These are phyloP conservation scores for Drosophila suzukii DNA, from an alignment of 1,140 invertebrate genomes.

Conservation along the genomic window DNA sequence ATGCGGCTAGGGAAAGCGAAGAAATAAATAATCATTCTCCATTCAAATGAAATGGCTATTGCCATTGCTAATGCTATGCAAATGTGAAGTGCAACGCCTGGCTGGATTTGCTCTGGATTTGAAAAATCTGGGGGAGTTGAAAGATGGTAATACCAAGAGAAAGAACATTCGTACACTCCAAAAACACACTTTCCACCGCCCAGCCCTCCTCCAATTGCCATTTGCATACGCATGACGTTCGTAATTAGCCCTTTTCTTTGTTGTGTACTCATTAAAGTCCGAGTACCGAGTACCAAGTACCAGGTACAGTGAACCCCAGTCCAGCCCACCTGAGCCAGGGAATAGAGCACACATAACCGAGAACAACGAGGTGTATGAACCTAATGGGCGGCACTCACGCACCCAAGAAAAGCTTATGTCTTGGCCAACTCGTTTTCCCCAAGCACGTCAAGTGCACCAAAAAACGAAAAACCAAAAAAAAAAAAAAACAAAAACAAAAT, in stretches of 20 bases:
- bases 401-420: slow-evolving; percentile 29
- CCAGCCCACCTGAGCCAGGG: slow-evolving; percentile 16
- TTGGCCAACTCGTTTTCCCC: slow-evolving; percentile 11
- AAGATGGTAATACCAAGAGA: too few relatives aligned
- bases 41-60: slow-evolving; percentile 43
- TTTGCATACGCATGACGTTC: slow-evolving; percentile 65
- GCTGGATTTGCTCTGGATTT: slow-evolving; percentile 41
- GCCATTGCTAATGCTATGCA: slow-evolving; percentile 46
- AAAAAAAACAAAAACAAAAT: background rate
- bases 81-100: slow-evolving; percentile 40
- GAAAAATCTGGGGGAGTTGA: background rate
- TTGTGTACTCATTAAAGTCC: slow-evolving; percentile 48
- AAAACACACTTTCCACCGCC: slow-evolving; percentile 65
- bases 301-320: slow-evolving; percentile 27
- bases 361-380: slow-evolving; percentile 21
- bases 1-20: slow-evolving; percentile 8
- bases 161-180: slow-evolving; percentile 72
- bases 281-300: background rate
- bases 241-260: slow-evolving; percentile 60
- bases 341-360: background rate
- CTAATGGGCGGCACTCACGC: slow-evolving; percentile 41
- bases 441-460: slow-evolving; percentile 35
- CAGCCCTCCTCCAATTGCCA: slow-evolving; percentile 17
- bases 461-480: background rate
- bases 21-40: slow-evolving; percentile 42